Conservation (phyloP, 2,113 vertebrate genomes). For the Perccottus glenii region DNA sequence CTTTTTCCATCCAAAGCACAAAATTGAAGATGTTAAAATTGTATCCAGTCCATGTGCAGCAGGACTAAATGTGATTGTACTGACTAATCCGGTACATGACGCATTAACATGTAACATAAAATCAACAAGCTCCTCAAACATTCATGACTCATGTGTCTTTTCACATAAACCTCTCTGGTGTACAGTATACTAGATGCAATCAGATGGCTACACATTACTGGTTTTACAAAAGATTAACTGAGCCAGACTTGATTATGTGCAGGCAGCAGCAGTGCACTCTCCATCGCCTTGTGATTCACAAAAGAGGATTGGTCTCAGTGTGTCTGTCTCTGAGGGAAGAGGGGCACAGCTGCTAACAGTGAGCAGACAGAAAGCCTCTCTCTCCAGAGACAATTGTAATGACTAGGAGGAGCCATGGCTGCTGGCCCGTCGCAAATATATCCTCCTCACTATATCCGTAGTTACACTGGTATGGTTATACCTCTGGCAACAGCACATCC, state of each 20-base stretch:
- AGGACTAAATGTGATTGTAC: too few species aligned
- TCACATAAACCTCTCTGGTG: too few species aligned
- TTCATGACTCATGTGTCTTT: too few species aligned
- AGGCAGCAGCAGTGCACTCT: background rate
- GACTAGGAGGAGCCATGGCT: constrained; percentile 45
- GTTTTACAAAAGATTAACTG: background rate
- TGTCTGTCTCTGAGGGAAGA: constrained; percentile 26
- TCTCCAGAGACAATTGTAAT: constrained; percentile 65
- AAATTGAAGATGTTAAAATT: too few species aligned
- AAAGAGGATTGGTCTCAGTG: constrained; percentile 16
- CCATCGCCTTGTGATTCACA: background rate
- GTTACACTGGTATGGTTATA: constrained; percentile 13
- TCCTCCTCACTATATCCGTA: constrained; percentile 9
- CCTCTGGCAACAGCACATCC: constrained; percentile 8
- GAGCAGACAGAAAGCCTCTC: constrained; percentile 40
- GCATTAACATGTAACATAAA: too few species aligned
- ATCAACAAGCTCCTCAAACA: too few species aligned
- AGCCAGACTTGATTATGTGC: too few species aligned
- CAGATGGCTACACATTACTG: background rate
- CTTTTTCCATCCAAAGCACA: too few species aligned
- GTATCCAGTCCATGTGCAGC: too few species aligned
- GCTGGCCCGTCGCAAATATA: constrained; percentile 2
- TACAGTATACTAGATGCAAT: background rate
- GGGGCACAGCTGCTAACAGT: constrained; percentile 63
- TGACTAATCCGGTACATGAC: too few species aligned